These are phyloP conservation scores for Polydrusus cervinus DNA, from an alignment of 2,888 invertebrate genomes.

Conservation along the genomic window DNA sequence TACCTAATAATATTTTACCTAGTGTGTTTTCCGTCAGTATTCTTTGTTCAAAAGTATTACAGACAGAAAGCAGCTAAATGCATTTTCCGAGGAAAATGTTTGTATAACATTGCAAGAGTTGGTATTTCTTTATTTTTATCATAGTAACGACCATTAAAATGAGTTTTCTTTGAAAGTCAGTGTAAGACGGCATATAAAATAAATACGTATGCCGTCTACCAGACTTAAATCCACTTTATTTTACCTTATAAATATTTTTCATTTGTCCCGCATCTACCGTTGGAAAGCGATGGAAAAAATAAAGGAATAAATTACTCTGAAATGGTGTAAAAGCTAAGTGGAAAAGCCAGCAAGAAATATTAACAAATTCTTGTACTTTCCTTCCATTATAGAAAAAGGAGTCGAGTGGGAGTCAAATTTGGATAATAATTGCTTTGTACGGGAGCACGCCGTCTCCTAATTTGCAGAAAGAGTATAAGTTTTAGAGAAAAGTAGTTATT, in stretches of 20 bases:
- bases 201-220: slow-evolving; percentile 6
- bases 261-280: neutral
- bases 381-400: too few relatives aligned
- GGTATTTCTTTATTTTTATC: slow-evolving; percentile 3
- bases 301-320: slow-evolving; percentile 17
- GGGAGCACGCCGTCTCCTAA: too few relatives aligned
- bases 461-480: too few relatives aligned
- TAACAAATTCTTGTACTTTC: neutral
- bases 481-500: too few relatives aligned
- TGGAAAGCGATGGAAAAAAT: slow-evolving; percentile 13
- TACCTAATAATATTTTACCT: too few relatives aligned
- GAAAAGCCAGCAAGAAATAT: neutral
- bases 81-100: neutral
- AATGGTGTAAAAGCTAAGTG: slow-evolving; percentile 7
- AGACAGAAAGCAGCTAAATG: neutral
- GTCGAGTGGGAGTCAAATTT: too few relatives aligned
- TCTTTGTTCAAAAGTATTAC: neutral
- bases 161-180: slow-evolving; percentile 16
- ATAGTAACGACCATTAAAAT: slow-evolving; percentile 14
- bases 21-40: neutral
- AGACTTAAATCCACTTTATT: slow-evolving; percentile 18
- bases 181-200: slow-evolving; percentile 18
- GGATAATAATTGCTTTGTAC: too few relatives aligned
- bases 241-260: slow-evolving; percentile 18
- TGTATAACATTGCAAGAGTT: neutral